Base-by-base conservation (phyloP, 92 coral and sea anemone genomes). In the Actinostola sp. region DNA sequence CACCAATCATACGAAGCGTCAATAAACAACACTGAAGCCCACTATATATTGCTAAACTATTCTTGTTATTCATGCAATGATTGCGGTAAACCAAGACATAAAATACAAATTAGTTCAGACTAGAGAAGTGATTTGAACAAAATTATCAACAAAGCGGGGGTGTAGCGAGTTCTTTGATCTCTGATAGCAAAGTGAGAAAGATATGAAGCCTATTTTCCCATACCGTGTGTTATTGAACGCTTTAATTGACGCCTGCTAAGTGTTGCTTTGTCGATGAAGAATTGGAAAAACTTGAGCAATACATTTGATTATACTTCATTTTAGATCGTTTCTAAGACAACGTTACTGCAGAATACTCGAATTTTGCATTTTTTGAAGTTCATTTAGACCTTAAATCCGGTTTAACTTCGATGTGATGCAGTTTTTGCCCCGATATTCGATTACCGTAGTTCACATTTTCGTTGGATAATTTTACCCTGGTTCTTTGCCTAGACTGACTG, bases 91-190 rank as follows among this genome's bases (percentile, higher is more conserved):
- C 63, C 63, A 30, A n/a, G 3, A 57, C 36, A 7, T 57, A 57
- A 57, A 57, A 57, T 28, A 57, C 63, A 57, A 57, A 57, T 57
- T 57, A 29, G 39, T 9, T 57, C 29, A n/a, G 39, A 57, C 17
- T 57, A 57, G 27, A 27, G 39, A 27, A 57, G 39, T 27, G 63
- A 57, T 57, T 57, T 57, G 29, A 11, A 26, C 17, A 27, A 57
- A 57, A 57, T 57, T 57, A 57, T 30, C 25, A 57, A 30, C 63
- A 27, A 17, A 27, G 29, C 27, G 63, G 28, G 63, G 60, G 63
- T 10, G 63, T 19, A 11, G 6, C 9, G 39, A 30, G 27, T 57
- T 30, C 27, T 57, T 57, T 57, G 38, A 57, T 57, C 63, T 57
- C 10, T 4, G 27, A 27, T 38, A 29, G 17, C 63, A 21, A 17